phyloP scores from a whole-genome alignment of 2,113 vertebrate species.

The Axis porcinus region DNA sequence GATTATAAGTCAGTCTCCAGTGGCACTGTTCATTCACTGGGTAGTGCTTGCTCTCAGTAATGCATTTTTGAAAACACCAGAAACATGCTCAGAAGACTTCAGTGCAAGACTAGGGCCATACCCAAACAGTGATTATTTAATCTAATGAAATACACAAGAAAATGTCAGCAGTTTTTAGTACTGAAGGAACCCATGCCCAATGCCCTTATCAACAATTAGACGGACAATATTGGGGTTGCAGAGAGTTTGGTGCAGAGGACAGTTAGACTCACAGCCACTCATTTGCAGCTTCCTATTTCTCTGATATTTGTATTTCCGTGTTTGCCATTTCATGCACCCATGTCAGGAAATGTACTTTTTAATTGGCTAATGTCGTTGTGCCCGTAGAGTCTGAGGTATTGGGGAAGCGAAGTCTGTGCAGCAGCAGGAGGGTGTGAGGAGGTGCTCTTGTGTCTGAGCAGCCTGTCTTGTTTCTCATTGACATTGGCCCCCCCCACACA shows the following conservation, averaged over 20 bases:
- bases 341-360: not conserved
- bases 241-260: not conserved
- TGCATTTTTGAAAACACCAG: not conserved
- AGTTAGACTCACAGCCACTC: not conserved
- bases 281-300: not conserved
- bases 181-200: not conserved
- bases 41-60: not conserved
- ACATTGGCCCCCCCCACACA: rapidly evolving
- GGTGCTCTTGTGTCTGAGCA: too few relatives aligned
- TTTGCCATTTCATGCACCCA: not conserved
- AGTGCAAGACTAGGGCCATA: not conserved
- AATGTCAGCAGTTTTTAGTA: not conserved
- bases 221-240: not conserved
- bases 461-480: not conserved
- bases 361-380: not conserved
- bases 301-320: not conserved
- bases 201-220: not conserved
- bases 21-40: not conserved
- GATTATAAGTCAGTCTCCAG: not conserved
- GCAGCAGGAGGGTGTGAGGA: not conserved
- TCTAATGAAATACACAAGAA: not conserved
- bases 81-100: not conserved
- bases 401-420: not conserved
- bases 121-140: not conserved
- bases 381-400: too few relatives aligned